Conservation (phyloP, 2,113 vertebrate species). For the Ctenomys sociabilis region DNA sequence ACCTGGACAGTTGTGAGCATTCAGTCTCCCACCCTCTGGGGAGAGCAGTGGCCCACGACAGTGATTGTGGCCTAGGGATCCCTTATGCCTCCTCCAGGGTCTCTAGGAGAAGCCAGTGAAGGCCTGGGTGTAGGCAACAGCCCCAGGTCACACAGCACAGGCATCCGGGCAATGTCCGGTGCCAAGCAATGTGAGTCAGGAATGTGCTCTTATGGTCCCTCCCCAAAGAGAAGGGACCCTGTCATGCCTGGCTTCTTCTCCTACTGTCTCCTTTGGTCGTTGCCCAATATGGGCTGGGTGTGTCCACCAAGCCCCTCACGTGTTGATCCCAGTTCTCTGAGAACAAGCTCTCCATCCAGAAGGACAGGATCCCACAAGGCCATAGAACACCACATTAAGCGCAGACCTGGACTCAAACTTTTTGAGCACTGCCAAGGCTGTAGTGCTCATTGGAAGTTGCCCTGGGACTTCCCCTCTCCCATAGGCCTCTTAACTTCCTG, state of each 20-base stretch:
- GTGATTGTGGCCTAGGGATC: not conserved
- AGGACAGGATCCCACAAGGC: not conserved
- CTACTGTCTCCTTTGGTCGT: accelerated
- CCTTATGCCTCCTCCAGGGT: not conserved
- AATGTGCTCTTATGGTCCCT: not conserved
- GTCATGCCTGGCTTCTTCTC: not conserved
- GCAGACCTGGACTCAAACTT: not conserved
- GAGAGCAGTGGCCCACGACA: no score
- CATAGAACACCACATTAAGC: not conserved
- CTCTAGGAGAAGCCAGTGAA: not conserved
- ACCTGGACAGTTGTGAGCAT: not conserved
- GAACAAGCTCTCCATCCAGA: not conserved
- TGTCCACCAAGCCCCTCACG: accelerated
- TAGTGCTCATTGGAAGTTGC: not conserved
- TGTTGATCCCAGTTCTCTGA: not conserved
- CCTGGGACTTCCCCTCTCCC: not conserved
- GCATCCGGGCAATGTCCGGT: not conserved
- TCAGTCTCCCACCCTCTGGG: not conserved
- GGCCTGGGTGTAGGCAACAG: not conserved
- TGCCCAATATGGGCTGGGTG: not conserved
- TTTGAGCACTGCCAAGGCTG: not conserved
- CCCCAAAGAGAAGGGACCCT: no score
- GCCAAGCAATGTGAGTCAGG: no score
- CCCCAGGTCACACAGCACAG: not conserved
- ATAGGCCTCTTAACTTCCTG: not conserved